Evolutionary conservation across 2,113 vertebrate species (phyloP).

Genomic region (Malurus cyaneus): DNA sequence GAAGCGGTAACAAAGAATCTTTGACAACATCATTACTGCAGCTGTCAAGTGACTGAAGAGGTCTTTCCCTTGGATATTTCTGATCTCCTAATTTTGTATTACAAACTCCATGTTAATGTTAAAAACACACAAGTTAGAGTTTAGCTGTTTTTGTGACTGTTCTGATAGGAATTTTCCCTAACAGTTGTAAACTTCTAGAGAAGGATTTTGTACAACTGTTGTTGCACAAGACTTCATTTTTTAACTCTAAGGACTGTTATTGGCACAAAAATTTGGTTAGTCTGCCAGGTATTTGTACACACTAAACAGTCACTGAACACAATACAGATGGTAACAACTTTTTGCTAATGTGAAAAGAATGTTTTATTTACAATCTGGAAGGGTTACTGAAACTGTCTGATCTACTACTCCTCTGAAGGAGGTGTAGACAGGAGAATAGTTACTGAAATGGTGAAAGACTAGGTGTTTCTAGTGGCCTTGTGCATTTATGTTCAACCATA

Average conservation of each 20-base stretch:
- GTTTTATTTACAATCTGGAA: conserved; percentile 43
- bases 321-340: conserved; percentile 74
- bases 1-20: neutral
- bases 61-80: neutral
- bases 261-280: conserved; percentile 43
- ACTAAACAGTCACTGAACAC: conserved; percentile 59
- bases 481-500: neutral
- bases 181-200: conserved; percentile 34
- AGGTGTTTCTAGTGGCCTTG: neutral
- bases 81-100: neutral
- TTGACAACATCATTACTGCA: neutral
- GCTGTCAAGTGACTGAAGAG: neutral
- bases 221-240: conserved; percentile 72
- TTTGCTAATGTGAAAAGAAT: conserved; percentile 56
- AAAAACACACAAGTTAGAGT: neutral
- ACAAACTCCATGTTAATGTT: neutral
- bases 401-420: neutral
- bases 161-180: conserved; percentile 6
- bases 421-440: neutral
- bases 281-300: conserved; percentile 72
- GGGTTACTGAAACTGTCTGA: conserved; percentile 2
- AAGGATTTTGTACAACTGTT: neutral
- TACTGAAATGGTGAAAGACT: neutral
- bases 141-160: neutral
- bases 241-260: conserved; percentile 58